Evolutionary conservation across 2,888 invertebrate species (phyloP).

Genomic region (Mesorhabditis belari): DNA sequence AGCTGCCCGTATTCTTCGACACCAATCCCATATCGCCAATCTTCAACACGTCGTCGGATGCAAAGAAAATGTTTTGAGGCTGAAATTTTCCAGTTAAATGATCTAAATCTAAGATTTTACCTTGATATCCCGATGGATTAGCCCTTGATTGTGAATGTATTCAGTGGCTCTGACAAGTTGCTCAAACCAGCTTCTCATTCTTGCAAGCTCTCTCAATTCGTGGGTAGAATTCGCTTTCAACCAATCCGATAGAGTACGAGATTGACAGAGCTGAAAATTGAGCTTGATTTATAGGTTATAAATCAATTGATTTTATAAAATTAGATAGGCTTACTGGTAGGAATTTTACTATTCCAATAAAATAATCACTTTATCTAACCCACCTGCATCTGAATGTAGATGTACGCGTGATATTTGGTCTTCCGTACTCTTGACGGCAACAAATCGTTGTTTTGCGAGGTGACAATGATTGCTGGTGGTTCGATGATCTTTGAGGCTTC

Average conservation of each 20-base stretch:
- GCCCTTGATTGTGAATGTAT: constrained; percentile 82
- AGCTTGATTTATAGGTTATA: neutral
- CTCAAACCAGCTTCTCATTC: constrained; percentile 61
- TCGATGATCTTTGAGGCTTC: constrained; percentile 1
- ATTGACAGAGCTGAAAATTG: constrained; percentile 29
- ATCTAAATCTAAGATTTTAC: constrained; percentile 3
- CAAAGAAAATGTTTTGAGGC: constrained; percentile 88
- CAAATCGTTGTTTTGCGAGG: constrained; percentile 12
- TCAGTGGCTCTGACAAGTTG: constrained; percentile 91
- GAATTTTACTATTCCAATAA: neutral
- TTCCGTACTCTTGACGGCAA: constrained; percentile 6
- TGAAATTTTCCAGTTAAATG: constrained; percentile 52
- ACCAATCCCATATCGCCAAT: constrained; percentile 98
- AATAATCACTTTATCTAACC: neutral
- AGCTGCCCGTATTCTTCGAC: constrained; percentile 58
- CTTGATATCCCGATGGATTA: constrained; percentile 67
- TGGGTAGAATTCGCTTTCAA: constrained; percentile 55
- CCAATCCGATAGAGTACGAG: constrained; percentile 79
- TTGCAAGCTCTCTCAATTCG: constrained; percentile 8
- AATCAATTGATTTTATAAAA: too few species aligned
- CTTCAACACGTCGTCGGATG: constrained; percentile 79
- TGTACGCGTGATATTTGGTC: constrained; percentile 61
- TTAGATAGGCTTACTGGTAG: too few species aligned
- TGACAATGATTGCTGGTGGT: constrained; percentile 10
- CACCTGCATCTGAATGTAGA: constrained; percentile 84